Base-by-base conservation (phyloP, 2,113 vertebrate genomes). In the Caloenas nicobarica region DNA sequence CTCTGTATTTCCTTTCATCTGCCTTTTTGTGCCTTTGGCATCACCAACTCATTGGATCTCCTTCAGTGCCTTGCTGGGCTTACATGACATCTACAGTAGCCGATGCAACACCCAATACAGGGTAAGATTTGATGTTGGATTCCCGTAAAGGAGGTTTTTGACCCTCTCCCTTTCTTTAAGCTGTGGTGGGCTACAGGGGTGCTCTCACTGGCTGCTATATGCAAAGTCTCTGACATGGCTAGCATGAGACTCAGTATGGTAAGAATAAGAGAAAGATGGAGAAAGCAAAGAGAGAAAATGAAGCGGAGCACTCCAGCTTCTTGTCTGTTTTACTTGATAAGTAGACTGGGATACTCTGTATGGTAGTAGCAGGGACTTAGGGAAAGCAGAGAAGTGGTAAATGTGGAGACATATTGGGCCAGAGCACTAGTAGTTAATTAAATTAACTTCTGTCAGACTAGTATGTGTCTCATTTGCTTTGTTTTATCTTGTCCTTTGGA, bases 331-430 rank as follows among this genome's bases (percentile, higher is more conserved):
- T 10, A 6, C 10, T 51, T 60, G 29, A 28, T 24, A 60, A 62
- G 18, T 33, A 28, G 22, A 44, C 13, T 57, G 24, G 18, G 10
- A 25, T 38, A 23, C 3, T 31, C 12, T 4, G 3, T 24, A 18
- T 56, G 13, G 22, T 88, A 15, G 31, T 8, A 87, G 22, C 64
- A 53, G 51, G 24, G 24, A 22, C 38, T 4, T 5, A 40, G 24
- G 36, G 34, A 8, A 71, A 79, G 25, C 38, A 25, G 46, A 56
- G 23, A 33, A 54, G 51, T 29, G 40, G 19, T 8, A 25, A 57
- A 17, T 1, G 0, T 25, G 18, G 28, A 58, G 21, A 10, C 0
- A 0, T 46, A 15, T 25, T 61, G 34, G 50, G 26, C 12, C 15
- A 56, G 22, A 46, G 23, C 13, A 38, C 38, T 44, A 36, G 23